phyloP scores from a whole-genome alignment of 1,140 invertebrate species.

The Brachionus sp. region DNA sequence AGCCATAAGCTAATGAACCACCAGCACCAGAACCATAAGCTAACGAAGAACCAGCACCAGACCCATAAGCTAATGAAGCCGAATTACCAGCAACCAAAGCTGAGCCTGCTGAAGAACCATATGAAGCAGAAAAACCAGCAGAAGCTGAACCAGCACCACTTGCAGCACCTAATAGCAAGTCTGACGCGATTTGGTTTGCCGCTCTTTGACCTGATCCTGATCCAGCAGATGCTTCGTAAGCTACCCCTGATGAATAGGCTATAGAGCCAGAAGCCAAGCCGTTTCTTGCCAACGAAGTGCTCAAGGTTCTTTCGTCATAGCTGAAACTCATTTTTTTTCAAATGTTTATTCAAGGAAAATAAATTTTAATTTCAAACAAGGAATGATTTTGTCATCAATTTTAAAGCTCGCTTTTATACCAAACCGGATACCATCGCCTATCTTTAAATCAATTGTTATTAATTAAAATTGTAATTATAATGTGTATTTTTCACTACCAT shows the following conservation, averaged over 20 bases:
- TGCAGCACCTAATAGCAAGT: not conserved
- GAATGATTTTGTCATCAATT: not conserved
- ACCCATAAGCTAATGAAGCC: not conserved
- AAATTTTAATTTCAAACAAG: not conserved
- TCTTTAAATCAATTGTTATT: conserved; percentile 1
- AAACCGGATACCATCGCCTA: not conserved
- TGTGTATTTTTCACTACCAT: conserved; percentile 10
- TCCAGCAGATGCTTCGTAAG: not conserved
- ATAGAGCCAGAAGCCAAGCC: not conserved
- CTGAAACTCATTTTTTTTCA: conserved; percentile 16
- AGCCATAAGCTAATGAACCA: not conserved
- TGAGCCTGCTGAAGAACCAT: not conserved
- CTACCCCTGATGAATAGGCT: not conserved
- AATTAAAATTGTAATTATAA: conserved; percentile 26
- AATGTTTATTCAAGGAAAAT: not conserved
- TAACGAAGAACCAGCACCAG: not conserved
- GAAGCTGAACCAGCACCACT: not conserved
- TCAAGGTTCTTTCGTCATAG: not conserved
- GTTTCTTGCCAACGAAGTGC: not conserved
- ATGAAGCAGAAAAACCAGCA: not conserved
- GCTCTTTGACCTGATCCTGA: not conserved
- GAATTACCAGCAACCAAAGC: not conserved
- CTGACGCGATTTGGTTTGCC: not conserved
- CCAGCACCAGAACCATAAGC: not conserved
- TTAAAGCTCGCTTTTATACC: not conserved